phyloP scores from a whole-genome alignment of 2,888 invertebrate genomes.

The Caenorhabditis drosophilae region DNA sequence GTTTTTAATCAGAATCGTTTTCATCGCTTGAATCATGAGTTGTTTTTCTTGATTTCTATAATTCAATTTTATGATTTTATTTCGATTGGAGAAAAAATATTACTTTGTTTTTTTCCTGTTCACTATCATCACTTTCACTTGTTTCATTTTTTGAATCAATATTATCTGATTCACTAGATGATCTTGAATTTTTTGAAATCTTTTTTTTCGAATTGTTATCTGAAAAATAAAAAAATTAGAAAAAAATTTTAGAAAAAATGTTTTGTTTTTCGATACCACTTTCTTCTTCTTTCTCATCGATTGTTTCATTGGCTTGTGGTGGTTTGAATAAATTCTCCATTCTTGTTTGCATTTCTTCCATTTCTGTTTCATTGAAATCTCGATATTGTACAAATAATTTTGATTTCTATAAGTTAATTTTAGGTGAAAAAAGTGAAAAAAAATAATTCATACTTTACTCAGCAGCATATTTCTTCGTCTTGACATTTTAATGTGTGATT shows the following conservation, averaged over 20 bases:
- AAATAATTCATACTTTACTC: conserved; percentile 69
- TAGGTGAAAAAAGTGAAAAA: conserved; percentile 52
- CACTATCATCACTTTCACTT: neutral
- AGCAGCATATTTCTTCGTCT: conserved; percentile 56
- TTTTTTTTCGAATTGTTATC: neutral
- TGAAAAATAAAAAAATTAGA: no score
- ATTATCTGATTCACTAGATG: neutral
- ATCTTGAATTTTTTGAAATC: neutral
- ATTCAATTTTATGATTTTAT: no score
- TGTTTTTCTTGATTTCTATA: no score
- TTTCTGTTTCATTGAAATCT: conserved; percentile 9
- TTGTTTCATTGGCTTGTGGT: conserved; percentile 3
- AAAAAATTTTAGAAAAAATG: no score
- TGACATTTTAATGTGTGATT: conserved; percentile 71
- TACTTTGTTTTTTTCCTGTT: conserved; percentile 1
- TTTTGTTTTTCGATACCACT: no score
- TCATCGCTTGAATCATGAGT: neutral
- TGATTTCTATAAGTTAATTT: conserved; percentile 7
- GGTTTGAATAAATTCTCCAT: conserved; percentile 9
- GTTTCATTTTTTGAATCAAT: neutral
- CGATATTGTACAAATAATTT: conserved; percentile 18
- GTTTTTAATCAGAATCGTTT: no score
- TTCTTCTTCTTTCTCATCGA: conserved; percentile 4
- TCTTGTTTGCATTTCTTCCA: neutral
- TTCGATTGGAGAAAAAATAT: no score